Conservation (phyloP, 2,888 invertebrate species). For the Cryptosula pallasiana region DNA sequence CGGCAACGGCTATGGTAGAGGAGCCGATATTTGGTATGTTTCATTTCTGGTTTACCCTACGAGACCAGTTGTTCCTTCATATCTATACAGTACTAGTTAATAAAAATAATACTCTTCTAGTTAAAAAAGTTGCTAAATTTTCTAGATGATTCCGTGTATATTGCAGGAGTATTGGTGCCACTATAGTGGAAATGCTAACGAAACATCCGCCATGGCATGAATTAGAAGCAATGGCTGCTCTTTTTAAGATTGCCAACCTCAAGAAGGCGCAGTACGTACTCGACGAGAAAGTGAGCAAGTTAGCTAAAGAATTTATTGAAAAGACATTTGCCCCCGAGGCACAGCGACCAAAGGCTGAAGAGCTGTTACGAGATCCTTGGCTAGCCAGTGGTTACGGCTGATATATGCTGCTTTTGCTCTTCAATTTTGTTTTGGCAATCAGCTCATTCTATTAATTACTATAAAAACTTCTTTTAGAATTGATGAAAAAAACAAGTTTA, state of each 20-base stretch:
- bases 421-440: neutral
- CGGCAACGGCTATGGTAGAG: constrained; percentile 52
- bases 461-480: no score
- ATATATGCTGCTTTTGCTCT: no score
- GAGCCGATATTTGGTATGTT: constrained; percentile 53
- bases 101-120: no score
- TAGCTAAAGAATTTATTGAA: constrained; percentile 40
- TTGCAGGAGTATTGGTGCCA: constrained; percentile 54
- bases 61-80: no score
- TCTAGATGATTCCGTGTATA: constrained; percentile 22
- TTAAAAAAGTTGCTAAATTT: no score
- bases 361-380: constrained; percentile 34
- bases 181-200: constrained; percentile 54
- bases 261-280: constrained; percentile 35
- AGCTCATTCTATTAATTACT: no score
- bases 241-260: constrained; percentile 51
- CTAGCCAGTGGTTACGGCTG: constrained; percentile 15
- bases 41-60: no score
- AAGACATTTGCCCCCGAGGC: constrained; percentile 38
- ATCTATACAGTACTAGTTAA: no score
- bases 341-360: constrained; percentile 42
- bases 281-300: neutral
- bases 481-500: no score
- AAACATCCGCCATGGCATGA: constrained; percentile 51
- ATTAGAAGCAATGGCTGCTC: constrained; percentile 52